A percentile compares a stretch with the other conserved stretches of the same genome.
phyloP scores from a whole-genome alignment of 2,797 vertebrate genomes.

The Myripristis jacobus region DNA sequence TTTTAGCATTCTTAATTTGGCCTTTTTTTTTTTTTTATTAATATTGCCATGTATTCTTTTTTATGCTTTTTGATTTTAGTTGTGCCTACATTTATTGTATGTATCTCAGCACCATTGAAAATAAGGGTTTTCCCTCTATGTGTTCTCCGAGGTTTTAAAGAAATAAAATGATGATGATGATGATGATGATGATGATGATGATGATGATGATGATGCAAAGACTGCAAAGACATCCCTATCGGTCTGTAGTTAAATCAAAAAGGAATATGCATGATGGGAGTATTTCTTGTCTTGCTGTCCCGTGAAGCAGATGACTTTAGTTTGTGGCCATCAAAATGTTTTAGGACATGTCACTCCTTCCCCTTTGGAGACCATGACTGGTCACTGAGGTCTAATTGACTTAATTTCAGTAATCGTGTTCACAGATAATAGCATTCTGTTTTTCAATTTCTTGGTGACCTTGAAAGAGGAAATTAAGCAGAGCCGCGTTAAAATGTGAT shows the following conservation, averaged over 20 bases:
- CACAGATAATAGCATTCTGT: slow-evolving; percentile 40
- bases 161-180: no score
- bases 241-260: neutral
- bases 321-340: slow-evolving; percentile 32
- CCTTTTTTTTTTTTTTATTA: no score
- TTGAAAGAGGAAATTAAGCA: slow-evolving; percentile 55
- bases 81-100: no score
- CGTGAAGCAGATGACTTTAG: slow-evolving; percentile 8
- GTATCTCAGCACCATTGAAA: no score
- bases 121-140: no score
- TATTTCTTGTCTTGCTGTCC: neutral
- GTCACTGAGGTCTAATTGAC: slow-evolving; percentile 39
- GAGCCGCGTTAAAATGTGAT: slow-evolving; percentile 42
- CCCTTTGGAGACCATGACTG: slow-evolving; percentile 20
- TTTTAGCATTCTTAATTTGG: no score
- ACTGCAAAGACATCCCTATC: neutral
- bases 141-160: no score
- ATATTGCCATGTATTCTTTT: no score
- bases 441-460: slow-evolving; percentile 33
- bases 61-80: no score
- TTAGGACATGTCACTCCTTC: slow-evolving; percentile 19
- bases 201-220: no score
- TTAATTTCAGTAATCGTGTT: slow-evolving; percentile 12
- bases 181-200: no score
- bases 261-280: neutral